A percentile compares a stretch with the other conserved stretches of the same genome.
Conservation (phyloP, 2,888 invertebrate species). For the Sacculina carcini region DNA sequence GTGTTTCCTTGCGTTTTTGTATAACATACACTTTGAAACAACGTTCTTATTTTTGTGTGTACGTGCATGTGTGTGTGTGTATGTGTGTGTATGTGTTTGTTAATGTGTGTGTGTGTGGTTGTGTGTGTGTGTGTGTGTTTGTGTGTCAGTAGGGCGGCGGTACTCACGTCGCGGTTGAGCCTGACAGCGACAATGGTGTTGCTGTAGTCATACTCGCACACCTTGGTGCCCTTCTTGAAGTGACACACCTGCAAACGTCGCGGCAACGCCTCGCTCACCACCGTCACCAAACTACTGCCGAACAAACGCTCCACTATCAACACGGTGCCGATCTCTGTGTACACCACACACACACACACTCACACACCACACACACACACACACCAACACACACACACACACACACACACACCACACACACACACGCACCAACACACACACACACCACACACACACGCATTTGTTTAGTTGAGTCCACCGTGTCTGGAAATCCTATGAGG, state of each 20-base stretch:
- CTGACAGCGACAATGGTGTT: conserved; percentile 27
- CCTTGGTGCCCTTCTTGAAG: conserved; percentile 28
- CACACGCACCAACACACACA: too few relatives aligned
- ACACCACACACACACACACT: too few relatives aligned
- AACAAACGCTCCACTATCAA: conserved; percentile 28
- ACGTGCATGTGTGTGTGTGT: neutral
- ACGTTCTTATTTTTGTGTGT: neutral
- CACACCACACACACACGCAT: too few relatives aligned
- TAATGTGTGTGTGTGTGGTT: too few relatives aligned
- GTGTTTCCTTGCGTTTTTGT: neutral
- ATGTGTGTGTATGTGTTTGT: too few relatives aligned
- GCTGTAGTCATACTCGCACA: conserved; percentile 28
- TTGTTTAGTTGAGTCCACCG: too few relatives aligned
- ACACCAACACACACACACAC: too few relatives aligned
- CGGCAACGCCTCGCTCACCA: conserved; percentile 27
- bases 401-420: too few relatives aligned
- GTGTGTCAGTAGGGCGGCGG: neutral
- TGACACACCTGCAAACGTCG: conserved; percentile 29
- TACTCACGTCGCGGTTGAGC: conserved; percentile 22
- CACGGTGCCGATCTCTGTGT: conserved; percentile 14
- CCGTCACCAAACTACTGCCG: conserved; percentile 27
- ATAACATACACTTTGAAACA: neutral
- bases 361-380: too few relatives aligned
- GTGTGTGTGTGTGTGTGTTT: too few relatives aligned
- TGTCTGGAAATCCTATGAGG: too few relatives aligned